A percentile compares a stretch with the other conserved stretches of the same genome.
phyloP scores from a whole-genome alignment of 2,797 vertebrate species.

The Brachymystax lenok region DNA sequence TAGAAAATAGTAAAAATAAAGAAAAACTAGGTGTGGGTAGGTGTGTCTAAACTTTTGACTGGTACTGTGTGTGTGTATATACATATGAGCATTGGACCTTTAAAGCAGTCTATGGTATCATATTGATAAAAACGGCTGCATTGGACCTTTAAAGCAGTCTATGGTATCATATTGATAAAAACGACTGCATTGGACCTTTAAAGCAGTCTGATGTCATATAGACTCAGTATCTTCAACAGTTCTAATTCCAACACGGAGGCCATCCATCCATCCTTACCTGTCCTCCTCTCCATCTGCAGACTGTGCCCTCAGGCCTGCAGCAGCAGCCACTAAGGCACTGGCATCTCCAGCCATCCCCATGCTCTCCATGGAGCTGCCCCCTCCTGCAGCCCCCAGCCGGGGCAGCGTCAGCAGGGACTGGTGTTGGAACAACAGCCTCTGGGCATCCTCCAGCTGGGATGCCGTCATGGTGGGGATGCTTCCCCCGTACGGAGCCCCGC shows the following conservation, averaged over 20 bases:
- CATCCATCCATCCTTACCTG: conserved; percentile 82
- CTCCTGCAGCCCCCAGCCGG: conserved; percentile 52
- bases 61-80: neutral
- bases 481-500: conserved; percentile 70
- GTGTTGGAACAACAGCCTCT: conserved; percentile 84
- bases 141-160: too few relatives aligned
- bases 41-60: too few relatives aligned
- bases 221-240: neutral
- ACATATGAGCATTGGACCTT: too few relatives aligned
- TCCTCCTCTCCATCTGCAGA: conserved; percentile 92
- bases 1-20: too few relatives aligned
- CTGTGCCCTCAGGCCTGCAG: conserved; percentile 84
- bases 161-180: too few relatives aligned
- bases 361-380: conserved; percentile 59
- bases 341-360: conserved; percentile 70
- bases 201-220: too few relatives aligned
- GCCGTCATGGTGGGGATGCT: conserved; percentile 42
- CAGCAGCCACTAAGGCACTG: conserved; percentile 73
- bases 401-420: conserved; percentile 81
- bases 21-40: too few relatives aligned
- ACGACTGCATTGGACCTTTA: too few relatives aligned
- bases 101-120: too few relatives aligned
- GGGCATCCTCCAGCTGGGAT: conserved; percentile 85
- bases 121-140: too few relatives aligned
- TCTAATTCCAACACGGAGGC: neutral